Evolutionary conservation across 2,888 invertebrate genomes (phyloP), one percentile per base, ranked within the genome.

Genomic region (Spisula subtruncata): DNA sequence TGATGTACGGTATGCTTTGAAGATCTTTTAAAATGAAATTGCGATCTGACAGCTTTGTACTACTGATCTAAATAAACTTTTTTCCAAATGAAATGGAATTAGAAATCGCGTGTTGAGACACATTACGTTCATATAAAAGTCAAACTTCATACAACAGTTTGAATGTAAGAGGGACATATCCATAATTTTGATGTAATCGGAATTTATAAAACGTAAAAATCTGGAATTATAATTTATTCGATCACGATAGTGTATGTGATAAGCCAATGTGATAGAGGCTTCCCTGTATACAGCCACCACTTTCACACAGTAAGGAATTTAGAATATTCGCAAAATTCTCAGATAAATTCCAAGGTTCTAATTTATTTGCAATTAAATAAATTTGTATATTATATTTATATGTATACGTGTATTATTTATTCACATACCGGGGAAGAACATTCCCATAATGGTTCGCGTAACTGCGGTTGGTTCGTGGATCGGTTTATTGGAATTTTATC

Each of bases 401-500:
- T 41, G 2, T 41, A 41, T 41, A 41, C 8, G 41, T 41, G 41
- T 41, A 5, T 2, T 41, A 41, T 75, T 66, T 71, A 18, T 75
- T 18, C 32, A 32, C 51, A 12, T 51, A 16, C 51, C 51, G 1
- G 6, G 51, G 16, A 18, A 75, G 18, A 2, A 75, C 75, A 32
- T 75, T 14, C 35, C 12, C 75, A 18, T 32, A 14, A 32, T 75
- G 1, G 32, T 29, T 75, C 75, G 35, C 71, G 71, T 71, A 25
- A 14, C 25, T 35, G 32, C 16, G 75, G 1, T 75, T 16, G 18
- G 5, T 35, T 75, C 6, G 25, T 5, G 35, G 16, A 32, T 32
- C 35, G 16, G 35, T 75, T 75, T 75, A 75, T 75, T 35, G 75
- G 75, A 75, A 75, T 75, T 75, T 75, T 75, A 75, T 75, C 75